phyloP scores from a whole-genome alignment of 2,888 invertebrate genomes.

The Catocala nupta region DNA sequence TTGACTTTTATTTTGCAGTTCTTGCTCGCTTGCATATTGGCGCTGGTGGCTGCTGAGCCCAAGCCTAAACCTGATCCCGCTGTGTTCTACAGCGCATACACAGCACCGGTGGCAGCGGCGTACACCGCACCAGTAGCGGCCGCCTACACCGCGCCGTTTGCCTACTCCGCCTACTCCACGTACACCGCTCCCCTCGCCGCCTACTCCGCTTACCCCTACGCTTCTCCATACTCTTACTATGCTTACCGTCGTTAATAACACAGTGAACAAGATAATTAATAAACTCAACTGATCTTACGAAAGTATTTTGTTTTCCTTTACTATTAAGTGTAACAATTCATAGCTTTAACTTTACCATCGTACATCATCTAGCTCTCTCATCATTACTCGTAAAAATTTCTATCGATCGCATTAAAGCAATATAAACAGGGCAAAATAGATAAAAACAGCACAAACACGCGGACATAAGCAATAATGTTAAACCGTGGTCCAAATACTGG shows the following conservation, averaged over 20 bases:
- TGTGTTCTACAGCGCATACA: slow-evolving; percentile 49
- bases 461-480: too few species aligned
- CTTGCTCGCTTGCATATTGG: slow-evolving; percentile 68
- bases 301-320: not conserved
- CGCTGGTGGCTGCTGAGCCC: slow-evolving; percentile 44
- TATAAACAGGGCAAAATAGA: too few species aligned
- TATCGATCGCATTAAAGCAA: too few species aligned
- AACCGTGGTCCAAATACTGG: too few species aligned
- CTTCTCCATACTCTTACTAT: slow-evolving; percentile 52
- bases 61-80: slow-evolving; percentile 45
- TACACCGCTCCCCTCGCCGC: slow-evolving; percentile 60
- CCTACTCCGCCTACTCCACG: slow-evolving; percentile 61
- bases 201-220: slow-evolving; percentile 63
- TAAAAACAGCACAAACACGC: too few species aligned
- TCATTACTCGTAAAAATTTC: too few species aligned
- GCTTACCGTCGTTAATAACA: not conserved
- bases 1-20: slow-evolving; percentile 55
- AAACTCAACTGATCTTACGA: not conserved
- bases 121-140: slow-evolving; percentile 58
- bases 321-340: too few species aligned
- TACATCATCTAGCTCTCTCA: too few species aligned
- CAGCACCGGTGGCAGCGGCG: slow-evolving; percentile 54
- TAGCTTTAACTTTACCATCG: too few species aligned
- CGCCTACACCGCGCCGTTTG: slow-evolving; percentile 53
- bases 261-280: not conserved